Evolutionary conservation across 2,113 vertebrate genomes (phyloP).

Genomic region (human): DNA sequence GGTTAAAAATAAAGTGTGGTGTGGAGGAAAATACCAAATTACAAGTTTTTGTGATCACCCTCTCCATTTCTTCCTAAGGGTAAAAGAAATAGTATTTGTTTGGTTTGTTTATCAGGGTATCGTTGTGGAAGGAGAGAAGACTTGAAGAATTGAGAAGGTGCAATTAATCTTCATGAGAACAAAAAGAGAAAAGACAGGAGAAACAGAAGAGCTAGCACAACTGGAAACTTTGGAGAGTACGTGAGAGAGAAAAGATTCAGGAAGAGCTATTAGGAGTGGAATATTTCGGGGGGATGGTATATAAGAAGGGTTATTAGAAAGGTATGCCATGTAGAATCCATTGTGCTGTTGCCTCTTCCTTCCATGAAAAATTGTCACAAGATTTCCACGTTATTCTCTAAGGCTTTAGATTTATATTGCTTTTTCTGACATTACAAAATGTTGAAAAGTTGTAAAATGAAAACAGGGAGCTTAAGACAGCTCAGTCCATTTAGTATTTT

Average conservation of each 20-base stretch:
- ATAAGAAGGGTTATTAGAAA: background rate
- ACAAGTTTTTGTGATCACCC: background rate
- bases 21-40: background rate
- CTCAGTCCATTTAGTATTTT: background rate
- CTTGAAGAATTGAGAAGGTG: background rate
- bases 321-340: background rate
- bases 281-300: rapidly evolving
- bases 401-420: background rate
- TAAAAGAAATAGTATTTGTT: background rate
- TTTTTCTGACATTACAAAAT: background rate
- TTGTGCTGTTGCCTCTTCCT: background rate
- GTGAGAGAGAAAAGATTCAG: background rate
- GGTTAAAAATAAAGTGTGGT: background rate
- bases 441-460: constrained; percentile 39
- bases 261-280: background rate
- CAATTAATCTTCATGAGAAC: background rate
- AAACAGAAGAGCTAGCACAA: background rate
- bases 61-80: background rate
- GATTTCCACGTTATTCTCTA: background rate
- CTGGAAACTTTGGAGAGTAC: background rate
- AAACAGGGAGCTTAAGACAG: background rate
- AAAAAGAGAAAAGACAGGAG: background rate
- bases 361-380: background rate
- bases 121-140: background rate
- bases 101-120: background rate